Evolutionary conservation across 2,888 invertebrate genomes (phyloP), one percentile per base, ranked within the genome.

Genomic region (Athripsodes cinereus): DNA sequence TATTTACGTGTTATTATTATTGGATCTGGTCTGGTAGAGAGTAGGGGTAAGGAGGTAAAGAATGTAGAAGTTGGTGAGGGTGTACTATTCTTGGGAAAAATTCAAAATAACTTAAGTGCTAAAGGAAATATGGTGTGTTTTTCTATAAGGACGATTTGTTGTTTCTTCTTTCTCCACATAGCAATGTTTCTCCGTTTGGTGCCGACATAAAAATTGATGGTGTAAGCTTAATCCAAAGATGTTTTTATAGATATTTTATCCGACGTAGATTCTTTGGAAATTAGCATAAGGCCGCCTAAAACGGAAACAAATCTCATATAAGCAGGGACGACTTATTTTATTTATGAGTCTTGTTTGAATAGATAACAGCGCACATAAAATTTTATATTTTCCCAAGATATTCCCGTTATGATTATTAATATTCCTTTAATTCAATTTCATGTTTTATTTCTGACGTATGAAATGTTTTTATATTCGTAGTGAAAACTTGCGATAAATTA

Each of bases 111-210:
- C 35, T 52, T 20, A 21, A 35, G 61, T 57, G 59, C 61, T 63
- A 61, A 59, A 59, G 57, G 63, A 61, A 61, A 63, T 63, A 63
- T 63, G 63, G 59, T 63, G 59, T 59, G 58, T n/a, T n/a, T 63
- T 57, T 61, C 58, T 52, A 55, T 59, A 59, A 61, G 63, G 63
- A 61, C 63, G 61, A 63, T 63, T 63, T 63, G 63, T 63, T 61
- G 61, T 59, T 61, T 53, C 61, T 57, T 58, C 59, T n/a, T n/a
- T 54, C 40, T 52, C 50, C 53, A 48, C 48, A 8, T 8, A 11
- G 31, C 31, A 21, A 49, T 49, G 50, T 50, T 55, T 55, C 56
- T 56, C 59, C 53, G 54, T 57, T 57, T 54, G 55, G 50, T 61
- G 35, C 49, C 52, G 52, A 51, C 62, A 58, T 63, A 63, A 63